Percentiles rank a stretch among this genome's conserved stretches.
phyloP scores from a whole-genome alignment of 92 coral and sea anemone genomes.

The Umimayanthus kanabou region DNA sequence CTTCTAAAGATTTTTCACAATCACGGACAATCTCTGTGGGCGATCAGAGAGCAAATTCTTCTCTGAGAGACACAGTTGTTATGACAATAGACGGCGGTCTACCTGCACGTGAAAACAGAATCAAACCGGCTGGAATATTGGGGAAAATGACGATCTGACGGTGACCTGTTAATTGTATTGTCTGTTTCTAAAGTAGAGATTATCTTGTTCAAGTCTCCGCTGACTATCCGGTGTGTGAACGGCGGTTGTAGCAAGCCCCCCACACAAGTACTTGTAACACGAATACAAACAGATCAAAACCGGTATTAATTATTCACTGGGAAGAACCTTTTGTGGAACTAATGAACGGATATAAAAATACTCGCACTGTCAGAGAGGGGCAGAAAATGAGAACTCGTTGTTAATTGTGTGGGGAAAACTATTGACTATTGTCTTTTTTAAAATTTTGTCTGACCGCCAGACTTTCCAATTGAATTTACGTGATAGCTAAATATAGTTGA shows the following conservation, averaged over 20 bases:
- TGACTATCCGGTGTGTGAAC: no score
- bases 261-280: slow-evolving; percentile 36
- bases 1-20: not conserved
- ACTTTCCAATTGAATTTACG: not conserved
- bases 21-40: not conserved
- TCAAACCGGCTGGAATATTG: not conserved
- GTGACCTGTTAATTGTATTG: not conserved
- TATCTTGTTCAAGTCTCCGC: not conserved
- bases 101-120: slow-evolving; percentile 32
- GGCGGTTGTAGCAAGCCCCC: not conserved
- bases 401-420: not conserved
- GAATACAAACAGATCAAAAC: slow-evolving; percentile 42
- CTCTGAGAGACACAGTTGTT: slow-evolving; percentile 17
- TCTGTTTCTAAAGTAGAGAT: not conserved
- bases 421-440: not conserved
- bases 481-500: not conserved
- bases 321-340: slow-evolving; percentile 48
- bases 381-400: not conserved
- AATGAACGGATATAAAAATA: not conserved
- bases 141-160: not conserved
- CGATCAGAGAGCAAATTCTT: slow-evolving; percentile 25
- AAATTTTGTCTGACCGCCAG: not conserved
- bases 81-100: slow-evolving; percentile 21
- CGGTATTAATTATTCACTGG: slow-evolving; percentile 51
- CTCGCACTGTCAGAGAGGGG: not conserved